Conservation (phyloP, 1,140 invertebrate genomes). For the Manduca sexta region DNA sequence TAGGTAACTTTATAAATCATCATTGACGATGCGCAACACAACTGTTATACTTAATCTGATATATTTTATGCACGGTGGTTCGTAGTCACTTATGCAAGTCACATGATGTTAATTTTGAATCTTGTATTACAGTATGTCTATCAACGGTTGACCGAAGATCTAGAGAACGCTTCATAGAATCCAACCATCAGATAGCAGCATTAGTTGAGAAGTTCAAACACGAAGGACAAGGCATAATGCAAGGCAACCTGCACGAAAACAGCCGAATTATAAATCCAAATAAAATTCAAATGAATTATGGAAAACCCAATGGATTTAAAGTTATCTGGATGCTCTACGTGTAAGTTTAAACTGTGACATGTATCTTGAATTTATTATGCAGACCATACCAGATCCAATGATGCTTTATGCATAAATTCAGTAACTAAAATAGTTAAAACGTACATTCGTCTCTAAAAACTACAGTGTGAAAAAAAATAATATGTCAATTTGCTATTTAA, state of each 20-base stretch:
- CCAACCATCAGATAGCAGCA: constrained; percentile 92
- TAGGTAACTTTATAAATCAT: too few relatives aligned
- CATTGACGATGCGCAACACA: too few relatives aligned
- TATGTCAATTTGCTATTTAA: too few relatives aligned
- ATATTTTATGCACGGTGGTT: too few relatives aligned
- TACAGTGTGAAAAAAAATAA: too few relatives aligned
- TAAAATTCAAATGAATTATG: constrained; percentile 81
- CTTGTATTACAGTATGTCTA: constrained; percentile 80
- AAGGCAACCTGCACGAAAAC: constrained; percentile 55
- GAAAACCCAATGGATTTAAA: constrained; percentile 80
- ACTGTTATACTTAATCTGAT: too few relatives aligned
- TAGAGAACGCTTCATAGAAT: constrained; percentile 91
- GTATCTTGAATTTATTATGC: too few relatives aligned
- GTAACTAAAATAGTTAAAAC: too few relatives aligned
- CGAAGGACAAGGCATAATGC: constrained; percentile 75
- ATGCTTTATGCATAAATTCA: too few relatives aligned
- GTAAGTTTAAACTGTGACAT: constrained; percentile 75
- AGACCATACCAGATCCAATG: too few relatives aligned
- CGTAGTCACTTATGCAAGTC: too few relatives aligned
- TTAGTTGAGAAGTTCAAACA: constrained; percentile 93
- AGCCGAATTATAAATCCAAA: constrained; percentile 69
- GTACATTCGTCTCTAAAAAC: too few relatives aligned
- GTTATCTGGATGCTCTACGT: constrained; percentile 84
- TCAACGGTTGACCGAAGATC: constrained; percentile 93
- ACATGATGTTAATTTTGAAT: constrained; percentile 20